A percentile compares a stretch with the other conserved stretches of the same genome.
Evolutionary conservation across 2,797 vertebrate genomes (phyloP).

Genomic region (Gymnopithys bicolor): DNA sequence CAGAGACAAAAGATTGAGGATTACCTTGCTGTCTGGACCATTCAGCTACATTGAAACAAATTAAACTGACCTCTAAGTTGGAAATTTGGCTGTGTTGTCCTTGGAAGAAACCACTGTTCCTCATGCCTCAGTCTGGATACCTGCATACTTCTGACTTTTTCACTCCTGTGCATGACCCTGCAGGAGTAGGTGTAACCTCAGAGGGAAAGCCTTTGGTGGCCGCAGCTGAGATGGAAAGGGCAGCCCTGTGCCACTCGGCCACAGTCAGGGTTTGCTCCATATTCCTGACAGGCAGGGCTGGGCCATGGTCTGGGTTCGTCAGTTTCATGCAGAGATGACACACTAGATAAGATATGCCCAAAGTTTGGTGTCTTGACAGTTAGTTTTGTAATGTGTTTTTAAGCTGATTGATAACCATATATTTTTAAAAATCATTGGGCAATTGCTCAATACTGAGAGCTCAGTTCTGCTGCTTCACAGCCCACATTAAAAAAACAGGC

Average conservation of each 20-base stretch:
- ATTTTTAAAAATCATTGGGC: not conserved
- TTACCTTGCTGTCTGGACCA: not conserved
- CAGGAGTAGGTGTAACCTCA: not conserved
- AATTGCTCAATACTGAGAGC: not conserved
- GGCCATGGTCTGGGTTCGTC: fast-evolving
- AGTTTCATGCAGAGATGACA: not conserved
- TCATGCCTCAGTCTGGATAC: not conserved
- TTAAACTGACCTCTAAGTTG: not conserved
- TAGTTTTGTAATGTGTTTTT: not conserved
- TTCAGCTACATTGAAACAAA: not conserved
- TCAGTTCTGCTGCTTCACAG: not conserved
- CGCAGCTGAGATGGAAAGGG: not conserved
- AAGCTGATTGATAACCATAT: not conserved
- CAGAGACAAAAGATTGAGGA: not conserved
- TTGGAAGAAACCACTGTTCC: not conserved
- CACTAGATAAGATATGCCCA: not conserved
- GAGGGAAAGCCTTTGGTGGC: not conserved
- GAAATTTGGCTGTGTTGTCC: not conserved
- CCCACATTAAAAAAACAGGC: not conserved
- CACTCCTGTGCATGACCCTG: fast-evolving
- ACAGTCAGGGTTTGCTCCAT: fast-evolving
- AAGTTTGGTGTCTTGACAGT: not conserved
- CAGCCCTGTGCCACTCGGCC: fast-evolving
- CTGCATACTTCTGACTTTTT: not conserved
- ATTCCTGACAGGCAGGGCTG: fast-evolving